Evolutionary conservation across 2,113 vertebrate species (phyloP), one percentile per base, ranked within the genome.

Genomic region (Pedetes capensis): DNA sequence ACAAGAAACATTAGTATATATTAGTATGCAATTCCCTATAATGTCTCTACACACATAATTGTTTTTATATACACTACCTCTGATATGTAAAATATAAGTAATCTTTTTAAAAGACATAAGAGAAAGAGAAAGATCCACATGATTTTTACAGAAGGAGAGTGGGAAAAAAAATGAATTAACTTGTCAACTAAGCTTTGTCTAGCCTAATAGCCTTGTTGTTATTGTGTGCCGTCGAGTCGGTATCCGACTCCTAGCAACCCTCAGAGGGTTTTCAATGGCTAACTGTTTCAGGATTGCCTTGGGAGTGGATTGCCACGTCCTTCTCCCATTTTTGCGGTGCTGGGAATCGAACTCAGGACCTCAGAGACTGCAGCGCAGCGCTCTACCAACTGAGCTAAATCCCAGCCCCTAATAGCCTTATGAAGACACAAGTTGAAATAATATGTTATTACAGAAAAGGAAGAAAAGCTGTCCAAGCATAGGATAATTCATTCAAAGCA

Each of bases 381-480:
- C n/a, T n/a, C n/a, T n/a, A n/a, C n/a, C n/a, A n/a, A n/a, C n/a
- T n/a, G n/a, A n/a, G n/a, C n/a, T n/a, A n/a, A n/a, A n/a, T n/a
- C n/a, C n/a, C n/a, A n/a, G n/a, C n/a, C n/a, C n/a, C n/a, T n/a
- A 32, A 90, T 92, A 90, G 34, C 18, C 57, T 83, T 51, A 82
- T 13, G 32, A 86, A 89, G 59, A 89, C 5, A 20, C 6, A 66
- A 27, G 12, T 91, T 87, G 55, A 72, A 92, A 64, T 80, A 83
- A 79, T 0, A 79, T 53, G 90, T 94, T 83, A 55, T 87, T 83
- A 69, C 17, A 44, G 39, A 83, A 89, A 93, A 95, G 6, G 9
- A 39, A 80, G 20, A 76, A 49, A 63, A 89, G 59, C 6, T 93
- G 23, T 29, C 22, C 51, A 61, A 42, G 7, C 0, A n/a, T 12